Base-by-base conservation (phyloP, 2,113 vertebrate species). In the Pedetes capensis region DNA sequence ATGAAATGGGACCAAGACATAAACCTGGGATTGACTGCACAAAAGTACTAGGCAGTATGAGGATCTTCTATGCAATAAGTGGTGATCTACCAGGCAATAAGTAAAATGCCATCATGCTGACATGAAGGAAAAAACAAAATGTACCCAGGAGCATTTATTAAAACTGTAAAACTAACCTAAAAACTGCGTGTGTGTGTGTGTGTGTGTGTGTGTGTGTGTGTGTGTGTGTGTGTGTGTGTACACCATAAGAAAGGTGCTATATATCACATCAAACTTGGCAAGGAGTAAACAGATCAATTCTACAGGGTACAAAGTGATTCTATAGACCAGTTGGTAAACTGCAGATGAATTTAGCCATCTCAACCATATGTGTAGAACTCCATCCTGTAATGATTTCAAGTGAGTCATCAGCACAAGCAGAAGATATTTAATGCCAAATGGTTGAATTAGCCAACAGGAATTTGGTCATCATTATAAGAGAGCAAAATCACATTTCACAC, bases 391-490 rank as follows among this genome's bases (percentile, higher is more conserved):
- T 90, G 92, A 93, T 86, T 95, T 92, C 7, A 92, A 96, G 39
- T 95, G 78, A 96, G 6, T 95, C 83, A 95, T 95, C 91, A 89
- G 82, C 68, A 44, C 68, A 95, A 42, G 71, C 89, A 93, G 83
- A 97, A 94, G 71, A 78, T 83, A 93, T 92, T 95, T 93, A 93
- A 82, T 97, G 66, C 82, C 93, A 94, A 91, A 94, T 91, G 95
- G 47, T 49, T 79, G n/a, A 87, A 85, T 97, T 91, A 92, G 89
- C 51, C 90, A 90, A 69, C 57, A 95, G 81, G n/a, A 96, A 82
- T 94, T 88, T 63, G 57, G 91, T 74, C 23, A 25, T 76, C 20
- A 27, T 55, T 82, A 27, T 39, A 90, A 76, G 59, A 68, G 37
- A 96, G 8, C 61, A 93, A 93, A 93, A 93, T 94, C n/a, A 44